Evolutionary conservation across 2,888 invertebrate genomes (phyloP).

Genomic region (Drosophila nigricruria): DNA sequence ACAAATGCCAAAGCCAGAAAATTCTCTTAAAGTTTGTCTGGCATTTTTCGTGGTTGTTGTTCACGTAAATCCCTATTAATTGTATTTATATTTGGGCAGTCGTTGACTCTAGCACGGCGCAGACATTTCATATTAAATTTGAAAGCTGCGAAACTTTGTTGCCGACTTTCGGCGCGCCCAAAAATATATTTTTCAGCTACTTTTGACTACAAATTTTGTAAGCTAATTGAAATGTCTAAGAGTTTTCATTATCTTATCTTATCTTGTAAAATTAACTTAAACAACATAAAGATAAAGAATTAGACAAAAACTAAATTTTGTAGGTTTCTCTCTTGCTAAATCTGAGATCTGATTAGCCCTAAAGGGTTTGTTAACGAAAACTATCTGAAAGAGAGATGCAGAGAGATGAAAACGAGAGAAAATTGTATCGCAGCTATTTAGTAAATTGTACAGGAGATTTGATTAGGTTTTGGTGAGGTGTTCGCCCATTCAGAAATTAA

Average conservation of each 20-base stretch:
- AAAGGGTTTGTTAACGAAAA: too few species aligned
- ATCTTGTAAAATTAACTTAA: too few species aligned
- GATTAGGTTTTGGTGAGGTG: too few species aligned
- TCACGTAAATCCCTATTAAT: slow-evolving; percentile 23
- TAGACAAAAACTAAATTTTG: too few species aligned
- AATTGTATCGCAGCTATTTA: too few species aligned
- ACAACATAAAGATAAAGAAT: too few species aligned
- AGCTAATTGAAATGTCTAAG: background rate
- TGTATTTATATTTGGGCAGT: slow-evolving; percentile 8
- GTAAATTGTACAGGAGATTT: too few species aligned
- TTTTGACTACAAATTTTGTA: background rate
- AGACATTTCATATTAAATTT: background rate
- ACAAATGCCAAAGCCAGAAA: slow-evolving; percentile 60
- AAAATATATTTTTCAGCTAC: background rate
- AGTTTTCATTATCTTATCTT: background rate
- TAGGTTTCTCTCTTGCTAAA: too few species aligned
- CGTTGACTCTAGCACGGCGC: slow-evolving; percentile 8
- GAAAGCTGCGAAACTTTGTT: background rate
- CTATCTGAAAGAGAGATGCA: too few species aligned
- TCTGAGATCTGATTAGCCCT: too few species aligned
- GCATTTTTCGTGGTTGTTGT: slow-evolving; percentile 14
- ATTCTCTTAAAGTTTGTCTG: slow-evolving; percentile 30
- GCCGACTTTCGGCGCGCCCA: slow-evolving; percentile 14
- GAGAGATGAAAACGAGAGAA: too few species aligned
- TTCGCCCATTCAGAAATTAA: too few species aligned